A percentile compares a stretch with the other conserved stretches of the same genome.
Conservation (phyloP, 2,888 invertebrate genomes). For the Siphlonurus alternatus region DNA sequence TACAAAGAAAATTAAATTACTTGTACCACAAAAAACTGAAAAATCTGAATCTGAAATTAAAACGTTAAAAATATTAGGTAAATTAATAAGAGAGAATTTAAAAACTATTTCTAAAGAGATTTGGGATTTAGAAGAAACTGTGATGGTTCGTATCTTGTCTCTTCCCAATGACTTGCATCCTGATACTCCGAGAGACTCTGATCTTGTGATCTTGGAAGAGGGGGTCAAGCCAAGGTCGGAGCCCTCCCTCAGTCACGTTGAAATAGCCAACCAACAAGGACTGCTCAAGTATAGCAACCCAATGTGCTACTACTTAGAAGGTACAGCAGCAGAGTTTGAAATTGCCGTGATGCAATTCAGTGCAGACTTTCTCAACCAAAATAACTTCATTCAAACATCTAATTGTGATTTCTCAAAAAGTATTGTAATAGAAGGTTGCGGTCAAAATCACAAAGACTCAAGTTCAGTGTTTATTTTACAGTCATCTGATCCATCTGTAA, state of each 20-base stretch:
- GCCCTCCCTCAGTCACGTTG: constrained; percentile 31
- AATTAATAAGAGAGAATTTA: constrained; percentile 41
- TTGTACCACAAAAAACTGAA: constrained; percentile 24
- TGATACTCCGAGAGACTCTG: constrained; percentile 35
- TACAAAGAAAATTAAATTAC: constrained; percentile 29
- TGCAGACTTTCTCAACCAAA: constrained; percentile 27
- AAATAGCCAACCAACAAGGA: constrained; percentile 34
- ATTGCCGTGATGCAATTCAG: constrained; percentile 38
- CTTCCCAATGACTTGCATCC: constrained; percentile 53
- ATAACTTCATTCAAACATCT: constrained; percentile 44
- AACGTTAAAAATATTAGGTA: constrained; percentile 37
- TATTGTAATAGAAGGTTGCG: constrained; percentile 56
- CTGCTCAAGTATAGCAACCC: constrained; percentile 40
- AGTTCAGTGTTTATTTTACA: constrained; percentile 40
- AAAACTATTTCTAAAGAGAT: constrained; percentile 40
- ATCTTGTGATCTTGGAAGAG: constrained; percentile 20
- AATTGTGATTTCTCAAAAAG: constrained; percentile 66
- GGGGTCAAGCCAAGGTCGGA: constrained; percentile 22
- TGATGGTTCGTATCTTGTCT: constrained; percentile 42
- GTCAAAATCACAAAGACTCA: constrained; percentile 37
- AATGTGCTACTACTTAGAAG: constrained; percentile 41
- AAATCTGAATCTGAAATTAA: constrained; percentile 29
- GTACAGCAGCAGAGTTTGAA: constrained; percentile 56
- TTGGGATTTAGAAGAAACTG: constrained; percentile 57
- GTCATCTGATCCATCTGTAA: constrained; percentile 34